Conservation (phyloP, 1,140 invertebrate species). For the Globodera ellingtonae region DNA sequence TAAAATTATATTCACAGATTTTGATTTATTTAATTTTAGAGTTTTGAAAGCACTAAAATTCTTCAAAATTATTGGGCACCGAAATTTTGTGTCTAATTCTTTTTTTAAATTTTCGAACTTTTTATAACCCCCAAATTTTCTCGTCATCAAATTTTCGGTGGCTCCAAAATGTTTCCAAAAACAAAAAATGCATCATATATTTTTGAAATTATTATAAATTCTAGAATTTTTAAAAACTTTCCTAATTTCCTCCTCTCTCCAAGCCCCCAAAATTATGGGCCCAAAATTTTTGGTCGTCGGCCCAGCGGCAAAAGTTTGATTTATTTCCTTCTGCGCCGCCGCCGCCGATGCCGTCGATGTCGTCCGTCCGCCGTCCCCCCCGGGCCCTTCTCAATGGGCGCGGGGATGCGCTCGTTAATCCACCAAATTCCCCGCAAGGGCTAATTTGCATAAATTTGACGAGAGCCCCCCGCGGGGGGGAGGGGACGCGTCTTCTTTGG, state of each 20-base stretch:
- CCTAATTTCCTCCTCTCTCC: not conserved
- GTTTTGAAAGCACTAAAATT: no score
- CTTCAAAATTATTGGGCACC: no score
- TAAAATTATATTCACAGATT: no score
- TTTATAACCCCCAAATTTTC: no score
- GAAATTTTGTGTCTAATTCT: no score
- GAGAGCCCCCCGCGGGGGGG: not conserved
- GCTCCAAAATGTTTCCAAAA: no score
- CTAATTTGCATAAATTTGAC: slow-evolving; percentile 16
- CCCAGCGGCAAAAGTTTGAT: not conserved
- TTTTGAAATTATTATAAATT: not conserved
- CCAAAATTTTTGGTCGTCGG: not conserved
- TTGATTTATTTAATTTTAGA: no score
- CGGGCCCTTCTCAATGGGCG: no score
- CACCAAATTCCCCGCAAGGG: not conserved
- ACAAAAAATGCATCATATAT: no score
- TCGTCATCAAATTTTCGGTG: no score
- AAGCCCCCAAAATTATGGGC: not conserved
- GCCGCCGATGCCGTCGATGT: not conserved
- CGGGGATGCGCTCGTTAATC: not conserved
- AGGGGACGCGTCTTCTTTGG: not conserved
- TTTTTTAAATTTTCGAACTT: no score
- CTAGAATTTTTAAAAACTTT: not conserved
- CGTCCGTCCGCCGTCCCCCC: not conserved
- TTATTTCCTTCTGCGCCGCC: not conserved